Percentiles rank a stretch among this genome's conserved stretches.
Conservation (phyloP, 2,113 vertebrate species). For the Lepisosteus oculatus region DNA sequence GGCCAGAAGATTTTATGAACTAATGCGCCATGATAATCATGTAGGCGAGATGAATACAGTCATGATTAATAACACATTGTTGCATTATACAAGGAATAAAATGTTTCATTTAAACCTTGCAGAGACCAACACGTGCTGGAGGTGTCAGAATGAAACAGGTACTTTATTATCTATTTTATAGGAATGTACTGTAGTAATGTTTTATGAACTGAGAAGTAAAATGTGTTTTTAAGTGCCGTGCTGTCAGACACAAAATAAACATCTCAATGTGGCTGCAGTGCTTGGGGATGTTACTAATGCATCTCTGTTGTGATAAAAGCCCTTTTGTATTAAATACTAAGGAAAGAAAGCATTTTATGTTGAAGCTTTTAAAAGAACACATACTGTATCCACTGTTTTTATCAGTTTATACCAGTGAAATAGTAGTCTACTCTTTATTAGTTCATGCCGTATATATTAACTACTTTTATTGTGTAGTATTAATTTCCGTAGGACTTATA, state of each 20-base stretch:
- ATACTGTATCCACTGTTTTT: neutral
- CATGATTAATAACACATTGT: constrained; percentile 15
- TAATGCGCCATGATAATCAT: no score
- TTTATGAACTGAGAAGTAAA: neutral
- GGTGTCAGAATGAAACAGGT: constrained; percentile 78
- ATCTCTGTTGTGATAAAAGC: no score
- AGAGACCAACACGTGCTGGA: constrained; percentile 76
- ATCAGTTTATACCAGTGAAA: no score
- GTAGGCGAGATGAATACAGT: no score
- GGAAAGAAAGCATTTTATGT: constrained; percentile 14
- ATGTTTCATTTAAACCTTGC: constrained; percentile 60
- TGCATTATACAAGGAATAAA: constrained; percentile 40
- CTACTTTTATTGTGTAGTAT: neutral
- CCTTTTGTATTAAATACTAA: no score
- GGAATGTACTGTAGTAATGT: constrained; percentile 12
- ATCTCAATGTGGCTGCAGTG: no score
- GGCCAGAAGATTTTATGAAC: no score
- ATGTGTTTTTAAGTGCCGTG: neutral
- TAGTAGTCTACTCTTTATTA: neutral
- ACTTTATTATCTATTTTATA: constrained; percentile 38
- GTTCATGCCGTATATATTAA: neutral
- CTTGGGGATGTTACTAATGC: no score
- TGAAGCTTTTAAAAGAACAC: constrained; percentile 25
- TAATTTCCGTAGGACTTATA: neutral
- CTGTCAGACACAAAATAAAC: no score